phyloP scores from a whole-genome alignment of 2,113 vertebrate genomes.

The Dryoscopus gambensis region DNA sequence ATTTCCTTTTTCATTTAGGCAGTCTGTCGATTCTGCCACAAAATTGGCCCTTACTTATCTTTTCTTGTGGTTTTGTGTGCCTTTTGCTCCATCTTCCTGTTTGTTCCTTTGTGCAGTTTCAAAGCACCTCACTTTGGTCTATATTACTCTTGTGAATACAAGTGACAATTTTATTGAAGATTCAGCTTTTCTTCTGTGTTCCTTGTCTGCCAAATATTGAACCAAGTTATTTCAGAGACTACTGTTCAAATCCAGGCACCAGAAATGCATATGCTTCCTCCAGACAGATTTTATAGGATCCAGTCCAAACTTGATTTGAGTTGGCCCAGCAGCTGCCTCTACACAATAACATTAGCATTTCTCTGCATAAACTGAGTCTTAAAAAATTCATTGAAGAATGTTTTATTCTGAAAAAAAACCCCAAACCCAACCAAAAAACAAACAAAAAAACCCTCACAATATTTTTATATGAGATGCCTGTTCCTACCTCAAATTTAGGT shows the following conservation, averaged over 20 bases:
- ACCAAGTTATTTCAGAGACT: conserved; percentile 1
- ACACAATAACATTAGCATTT: not conserved
- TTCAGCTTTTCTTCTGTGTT: conserved; percentile 16
- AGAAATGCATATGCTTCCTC: not conserved
- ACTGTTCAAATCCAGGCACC: not conserved
- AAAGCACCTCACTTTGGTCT: not conserved
- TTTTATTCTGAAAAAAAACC: not conserved
- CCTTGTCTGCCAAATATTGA: conserved; percentile 7
- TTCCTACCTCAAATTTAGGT: not conserved
- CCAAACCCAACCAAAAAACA: not conserved
- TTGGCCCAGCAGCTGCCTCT: conserved; percentile 1
- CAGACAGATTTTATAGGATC: not conserved
- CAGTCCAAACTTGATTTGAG: conserved; percentile 1
- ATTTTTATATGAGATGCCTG: not conserved
- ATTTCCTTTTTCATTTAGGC: not conserved
- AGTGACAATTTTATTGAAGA: conserved; percentile 10
- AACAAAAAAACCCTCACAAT: not conserved
- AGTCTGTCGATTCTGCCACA: not conserved
- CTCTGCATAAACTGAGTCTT: not conserved
- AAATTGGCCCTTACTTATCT: not conserved
- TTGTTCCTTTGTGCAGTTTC: not conserved
- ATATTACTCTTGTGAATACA: not conserved
- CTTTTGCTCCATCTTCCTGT: not conserved
- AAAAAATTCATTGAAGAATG: not conserved
- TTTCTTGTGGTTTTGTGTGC: not conserved